A percentile compares a stretch with the other conserved stretches of the same genome.
These are phyloP conservation scores for Nematostella vectensis DNA, from an alignment of 92 coral and sea anemone species.

Conservation along the genomic window DNA sequence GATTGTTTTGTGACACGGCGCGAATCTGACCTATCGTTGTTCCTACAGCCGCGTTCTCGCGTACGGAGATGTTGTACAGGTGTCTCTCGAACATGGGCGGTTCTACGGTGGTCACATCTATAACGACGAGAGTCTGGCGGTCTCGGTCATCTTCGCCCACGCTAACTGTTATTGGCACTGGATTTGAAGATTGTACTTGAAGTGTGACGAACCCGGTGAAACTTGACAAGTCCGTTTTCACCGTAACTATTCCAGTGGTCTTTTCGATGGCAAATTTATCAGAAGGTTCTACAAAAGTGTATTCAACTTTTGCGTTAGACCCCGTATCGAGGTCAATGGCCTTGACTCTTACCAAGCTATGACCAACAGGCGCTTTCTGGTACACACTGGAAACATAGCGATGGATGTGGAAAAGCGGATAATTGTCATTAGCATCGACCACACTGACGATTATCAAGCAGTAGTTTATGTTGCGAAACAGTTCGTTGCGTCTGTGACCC, in stretches of 20 bases:
- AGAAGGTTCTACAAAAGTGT: slow-evolving; percentile 30
- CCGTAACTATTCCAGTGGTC: slow-evolving; percentile 49
- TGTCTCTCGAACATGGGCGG: slow-evolving; percentile 51
- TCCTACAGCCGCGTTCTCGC: slow-evolving; percentile 37
- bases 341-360: slow-evolving; percentile 40
- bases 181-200: slow-evolving; percentile 40
- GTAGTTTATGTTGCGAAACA: slow-evolving; percentile 36
- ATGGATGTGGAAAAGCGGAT: slow-evolving; percentile 46
- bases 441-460: slow-evolving; percentile 44
- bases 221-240: slow-evolving; percentile 33
- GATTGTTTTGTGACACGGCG: slow-evolving; percentile 30
- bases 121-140: slow-evolving; percentile 27
- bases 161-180: slow-evolving; percentile 34
- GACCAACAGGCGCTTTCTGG: slow-evolving; percentile 44
- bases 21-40: slow-evolving; percentile 14
- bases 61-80: slow-evolving; percentile 27
- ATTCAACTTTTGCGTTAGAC: slow-evolving; percentile 47
- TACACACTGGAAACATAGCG: slow-evolving; percentile 51
- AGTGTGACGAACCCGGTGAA: slow-evolving; percentile 33
- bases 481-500: slow-evolving; percentile 35
- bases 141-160: slow-evolving; percentile 12
- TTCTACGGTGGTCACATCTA: slow-evolving; percentile 38
- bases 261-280: slow-evolving; percentile 44
- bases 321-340: slow-evolving; percentile 62
- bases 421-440: slow-evolving; percentile 67